Conservation (phyloP, 1,140 invertebrate genomes). For the Drosophila nebulosa region DNA sequence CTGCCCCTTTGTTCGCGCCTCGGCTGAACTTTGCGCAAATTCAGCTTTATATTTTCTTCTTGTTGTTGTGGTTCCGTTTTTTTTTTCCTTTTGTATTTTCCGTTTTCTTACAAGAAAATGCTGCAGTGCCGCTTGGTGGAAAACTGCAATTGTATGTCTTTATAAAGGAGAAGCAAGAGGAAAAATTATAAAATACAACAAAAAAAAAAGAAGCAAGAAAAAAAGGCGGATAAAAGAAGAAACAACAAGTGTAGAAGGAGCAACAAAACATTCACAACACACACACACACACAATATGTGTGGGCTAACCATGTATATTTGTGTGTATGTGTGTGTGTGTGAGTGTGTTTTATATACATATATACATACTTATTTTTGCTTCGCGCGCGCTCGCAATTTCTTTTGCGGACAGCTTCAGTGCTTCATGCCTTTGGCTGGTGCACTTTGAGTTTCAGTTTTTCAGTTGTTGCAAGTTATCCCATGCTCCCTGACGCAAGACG, state of each 20-base stretch:
- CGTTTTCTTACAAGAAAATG: conserved; percentile 74
- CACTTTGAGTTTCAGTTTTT: conserved; percentile 71
- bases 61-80: conserved; percentile 8
- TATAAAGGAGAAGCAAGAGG: conserved; percentile 60
- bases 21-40: conserved; percentile 55
- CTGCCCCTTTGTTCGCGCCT: neutral
- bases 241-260: conserved; percentile 39
- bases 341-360: conserved; percentile 48
- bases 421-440: conserved; percentile 55
- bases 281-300: conserved; percentile 47
- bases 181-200: conserved; percentile 72
- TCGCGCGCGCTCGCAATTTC: conserved; percentile 73
- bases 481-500: conserved; percentile 67
- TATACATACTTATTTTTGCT: conserved; percentile 33
- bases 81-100: conserved; percentile 21
- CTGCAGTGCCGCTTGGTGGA: conserved; percentile 52
- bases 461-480: conserved; percentile 76
- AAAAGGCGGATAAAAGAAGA: conserved; percentile 17
- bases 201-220: conserved; percentile 20
- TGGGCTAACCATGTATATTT: conserved; percentile 1
- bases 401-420: conserved; percentile 50
- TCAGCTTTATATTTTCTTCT: conserved; percentile 69
- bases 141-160: conserved; percentile 72
- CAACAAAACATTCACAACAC: conserved; percentile 71
- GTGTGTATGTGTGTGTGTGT: conserved; percentile 16